Conservation (phyloP, 2,113 vertebrate species). For the Halichoerus grypus region DNA sequence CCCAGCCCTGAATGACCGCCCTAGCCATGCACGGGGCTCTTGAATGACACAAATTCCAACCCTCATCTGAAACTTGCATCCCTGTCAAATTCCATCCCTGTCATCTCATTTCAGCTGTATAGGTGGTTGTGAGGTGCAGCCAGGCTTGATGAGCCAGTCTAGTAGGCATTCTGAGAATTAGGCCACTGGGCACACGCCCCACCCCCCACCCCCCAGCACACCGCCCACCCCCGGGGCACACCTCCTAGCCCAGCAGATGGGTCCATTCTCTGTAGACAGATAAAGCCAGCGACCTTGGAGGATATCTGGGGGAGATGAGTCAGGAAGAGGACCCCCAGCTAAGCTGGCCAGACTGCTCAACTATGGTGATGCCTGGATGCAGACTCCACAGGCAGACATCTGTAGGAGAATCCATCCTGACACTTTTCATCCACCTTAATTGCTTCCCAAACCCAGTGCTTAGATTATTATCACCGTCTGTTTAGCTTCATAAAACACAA, state of each 20-base stretch:
- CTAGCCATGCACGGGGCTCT: not conserved
- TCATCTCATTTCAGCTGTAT: not conserved
- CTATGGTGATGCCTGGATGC: not conserved
- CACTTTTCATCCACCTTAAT: not conserved
- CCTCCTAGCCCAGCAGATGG: not conserved
- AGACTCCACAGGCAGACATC: not conserved
- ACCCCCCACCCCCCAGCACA: no score
- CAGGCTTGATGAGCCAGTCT: not conserved
- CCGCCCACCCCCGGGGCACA: not conserved
- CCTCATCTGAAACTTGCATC: not conserved
- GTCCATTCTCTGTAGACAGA: not conserved
- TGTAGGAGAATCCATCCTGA: not conserved
- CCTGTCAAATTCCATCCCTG: not conserved
- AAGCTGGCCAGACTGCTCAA: not conserved
- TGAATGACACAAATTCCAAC: not conserved
- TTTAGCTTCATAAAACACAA: slow-evolving; percentile 48
- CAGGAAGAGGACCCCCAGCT: not conserved
- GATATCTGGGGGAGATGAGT: not conserved
- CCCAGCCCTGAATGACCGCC: not conserved
- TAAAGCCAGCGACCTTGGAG: not conserved
- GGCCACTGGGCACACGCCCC: not conserved
- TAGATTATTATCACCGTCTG: not conserved
- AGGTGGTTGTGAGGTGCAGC: not conserved
- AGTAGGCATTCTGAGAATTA: not conserved
- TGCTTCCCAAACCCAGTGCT: slow-evolving; percentile 2